Evolutionary conservation across 2,888 invertebrate species (phyloP).

Genomic region (Drosophila mercatorum): DNA sequence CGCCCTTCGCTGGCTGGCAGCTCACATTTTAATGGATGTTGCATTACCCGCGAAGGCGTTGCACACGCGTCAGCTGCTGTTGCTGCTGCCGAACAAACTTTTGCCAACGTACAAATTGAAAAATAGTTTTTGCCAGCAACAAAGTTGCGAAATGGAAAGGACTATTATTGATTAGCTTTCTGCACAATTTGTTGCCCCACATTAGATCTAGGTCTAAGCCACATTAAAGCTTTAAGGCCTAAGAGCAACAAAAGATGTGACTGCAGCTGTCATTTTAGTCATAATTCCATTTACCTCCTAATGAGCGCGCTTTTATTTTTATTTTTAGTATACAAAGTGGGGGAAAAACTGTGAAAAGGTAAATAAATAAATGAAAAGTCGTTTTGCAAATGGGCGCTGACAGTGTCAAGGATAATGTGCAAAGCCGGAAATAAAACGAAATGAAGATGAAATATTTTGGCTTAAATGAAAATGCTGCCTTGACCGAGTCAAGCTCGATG

Average conservation of each 20-base stretch:
- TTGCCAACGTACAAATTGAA: constrained; percentile 61
- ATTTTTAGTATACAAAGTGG: constrained; percentile 54
- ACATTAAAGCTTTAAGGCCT: background rate
- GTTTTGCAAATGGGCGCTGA: constrained; percentile 52
- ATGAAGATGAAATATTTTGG: constrained; percentile 30
- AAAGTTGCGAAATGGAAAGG: constrained; percentile 50
- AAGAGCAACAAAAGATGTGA: background rate
- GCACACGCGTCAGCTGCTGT: constrained; percentile 38
- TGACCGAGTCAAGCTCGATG: background rate
- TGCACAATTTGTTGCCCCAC: constrained; percentile 10
- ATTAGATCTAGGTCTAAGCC: background rate
- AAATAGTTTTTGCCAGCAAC: constrained; percentile 57
- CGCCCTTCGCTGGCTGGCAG: constrained; percentile 29
- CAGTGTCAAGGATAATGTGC: constrained; percentile 71
- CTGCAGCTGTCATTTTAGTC: background rate
- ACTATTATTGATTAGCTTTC: constrained; percentile 59
- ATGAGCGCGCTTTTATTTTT: constrained; percentile 58
- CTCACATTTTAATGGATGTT: constrained; percentile 68
- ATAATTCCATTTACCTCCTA: constrained; percentile 15
- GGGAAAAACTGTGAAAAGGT: constrained; percentile 8
- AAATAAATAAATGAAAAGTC: constrained; percentile 14
- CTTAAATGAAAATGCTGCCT: background rate
- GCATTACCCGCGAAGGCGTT: constrained; percentile 58
- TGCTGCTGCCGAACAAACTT: constrained; percentile 31
- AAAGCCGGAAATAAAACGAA: constrained; percentile 39